Percentiles rank a stretch among this genome's conserved stretches.
Conservation (phyloP, 2,888 invertebrate species). For the Mongoloraphidia duomilia region DNA sequence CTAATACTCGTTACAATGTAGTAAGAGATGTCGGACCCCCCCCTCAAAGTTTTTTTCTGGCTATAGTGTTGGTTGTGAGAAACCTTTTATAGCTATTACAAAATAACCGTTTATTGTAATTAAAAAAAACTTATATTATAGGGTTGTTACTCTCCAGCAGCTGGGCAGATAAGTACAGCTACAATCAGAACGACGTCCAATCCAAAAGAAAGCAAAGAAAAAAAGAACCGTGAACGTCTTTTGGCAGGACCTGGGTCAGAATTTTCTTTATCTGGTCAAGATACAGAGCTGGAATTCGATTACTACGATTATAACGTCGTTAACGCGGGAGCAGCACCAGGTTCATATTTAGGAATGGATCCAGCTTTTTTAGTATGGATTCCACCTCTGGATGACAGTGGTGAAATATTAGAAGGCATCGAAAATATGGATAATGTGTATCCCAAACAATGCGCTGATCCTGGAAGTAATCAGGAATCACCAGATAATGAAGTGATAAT, state of each 20-base stretch:
- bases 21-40: no score
- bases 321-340: constrained; percentile 69
- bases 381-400: constrained; percentile 57
- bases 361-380: constrained; percentile 81
- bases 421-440: constrained; percentile 32
- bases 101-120: no score
- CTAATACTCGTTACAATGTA: no score
- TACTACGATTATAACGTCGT: constrained; percentile 83
- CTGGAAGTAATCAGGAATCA: constrained; percentile 53
- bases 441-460: constrained; percentile 32
- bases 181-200: constrained; percentile 46
- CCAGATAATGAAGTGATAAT: constrained; percentile 41
- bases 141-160: constrained; percentile 60
- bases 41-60: no score
- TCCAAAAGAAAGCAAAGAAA: constrained; percentile 65
- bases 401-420: constrained; percentile 46
- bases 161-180: constrained; percentile 50
- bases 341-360: constrained; percentile 79
- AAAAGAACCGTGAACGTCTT: constrained; percentile 54
- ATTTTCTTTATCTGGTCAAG: constrained; percentile 57
- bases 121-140: constrained; percentile 22
- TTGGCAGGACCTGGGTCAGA: constrained; percentile 57
- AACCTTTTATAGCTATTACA: no score
- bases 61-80: no score
- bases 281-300: constrained; percentile 67